phyloP scores from a whole-genome alignment of 2,113 vertebrate species.

The Morone chrysops region DNA sequence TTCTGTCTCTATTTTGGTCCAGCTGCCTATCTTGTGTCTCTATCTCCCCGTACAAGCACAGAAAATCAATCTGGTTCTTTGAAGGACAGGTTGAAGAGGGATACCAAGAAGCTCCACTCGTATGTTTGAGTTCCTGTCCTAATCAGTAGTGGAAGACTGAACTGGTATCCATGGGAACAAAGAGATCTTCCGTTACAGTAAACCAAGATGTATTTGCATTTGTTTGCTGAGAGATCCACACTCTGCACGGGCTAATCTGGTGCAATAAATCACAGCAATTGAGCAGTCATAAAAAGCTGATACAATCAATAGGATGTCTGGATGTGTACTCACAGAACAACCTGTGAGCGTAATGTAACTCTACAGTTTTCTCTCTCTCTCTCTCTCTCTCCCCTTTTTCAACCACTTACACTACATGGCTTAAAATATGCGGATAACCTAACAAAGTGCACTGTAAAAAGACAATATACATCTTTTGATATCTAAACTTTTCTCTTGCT shows the following conservation, averaged over 20 bases:
- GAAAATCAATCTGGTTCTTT: constrained; percentile 22
- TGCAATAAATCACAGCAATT: constrained; percentile 51
- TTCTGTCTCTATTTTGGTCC: background rate
- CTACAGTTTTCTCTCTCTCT: background rate
- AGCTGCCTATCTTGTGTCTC: background rate
- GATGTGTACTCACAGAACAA: constrained; percentile 21
- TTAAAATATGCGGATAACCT: background rate
- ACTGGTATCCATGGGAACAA: constrained; percentile 32
- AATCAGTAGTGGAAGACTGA: background rate
- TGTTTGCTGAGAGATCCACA: constrained; percentile 20
- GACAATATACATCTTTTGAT: background rate
- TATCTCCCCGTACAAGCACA: constrained; percentile 24
- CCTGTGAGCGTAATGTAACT: background rate
- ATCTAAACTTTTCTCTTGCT: background rate
- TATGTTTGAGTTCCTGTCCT: background rate
- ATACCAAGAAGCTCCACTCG: background rate
- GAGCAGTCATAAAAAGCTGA: constrained; percentile 27
- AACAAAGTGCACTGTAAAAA: background rate
- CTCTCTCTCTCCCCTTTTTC: background rate
- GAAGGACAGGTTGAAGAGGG: constrained; percentile 2
- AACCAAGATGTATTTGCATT: constrained; percentile 7
- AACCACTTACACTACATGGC: background rate
- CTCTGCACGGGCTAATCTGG: constrained; percentile 34
- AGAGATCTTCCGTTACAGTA: constrained; percentile 5
- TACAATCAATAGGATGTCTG: constrained; percentile 54